Percentiles rank a stretch among this genome's conserved stretches.
Evolutionary conservation across 2,888 invertebrate genomes (phyloP).

Genomic region (Acanthacorydalis orientalis): DNA sequence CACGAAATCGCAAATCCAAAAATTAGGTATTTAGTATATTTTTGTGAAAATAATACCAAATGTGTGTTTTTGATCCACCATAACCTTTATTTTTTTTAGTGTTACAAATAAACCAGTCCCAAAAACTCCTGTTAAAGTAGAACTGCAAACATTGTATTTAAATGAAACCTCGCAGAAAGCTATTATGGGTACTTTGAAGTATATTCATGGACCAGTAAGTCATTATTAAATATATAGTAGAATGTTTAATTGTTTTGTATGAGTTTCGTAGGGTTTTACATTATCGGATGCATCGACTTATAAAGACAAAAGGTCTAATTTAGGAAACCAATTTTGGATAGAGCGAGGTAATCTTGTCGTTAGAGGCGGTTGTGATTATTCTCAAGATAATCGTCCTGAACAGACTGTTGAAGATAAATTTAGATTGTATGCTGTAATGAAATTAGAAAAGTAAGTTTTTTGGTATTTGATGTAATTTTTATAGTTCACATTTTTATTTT

Average conservation of each 20-base stretch:
- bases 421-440: constrained; percentile 50
- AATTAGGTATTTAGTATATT: constrained; percentile 28
- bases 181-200: constrained; percentile 54
- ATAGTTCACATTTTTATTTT: not conserved
- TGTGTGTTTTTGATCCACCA: too few relatives aligned
- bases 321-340: constrained; percentile 59
- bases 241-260: not conserved
- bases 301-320: constrained; percentile 47
- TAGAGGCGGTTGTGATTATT: constrained; percentile 54
- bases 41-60: not conserved
- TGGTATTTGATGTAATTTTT: not conserved
- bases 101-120: constrained; percentile 29
- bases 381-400: constrained; percentile 35
- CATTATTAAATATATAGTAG: constrained; percentile 11
- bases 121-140: constrained; percentile 44
- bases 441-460: constrained; percentile 44
- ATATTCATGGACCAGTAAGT: constrained; percentile 58
- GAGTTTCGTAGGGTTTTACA: constrained; percentile 28
- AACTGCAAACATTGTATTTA: constrained; percentile 55
- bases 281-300: constrained; percentile 28
- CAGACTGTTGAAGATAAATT: constrained; percentile 44
- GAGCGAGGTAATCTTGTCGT: constrained; percentile 59
- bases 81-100: constrained; percentile 24
- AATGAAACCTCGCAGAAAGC: constrained; percentile 52
- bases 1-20: constrained; percentile 42